phyloP scores from a whole-genome alignment of 37 sponge, comb jelly and placozoan species.

The Dysidea cf. avara region DNA sequence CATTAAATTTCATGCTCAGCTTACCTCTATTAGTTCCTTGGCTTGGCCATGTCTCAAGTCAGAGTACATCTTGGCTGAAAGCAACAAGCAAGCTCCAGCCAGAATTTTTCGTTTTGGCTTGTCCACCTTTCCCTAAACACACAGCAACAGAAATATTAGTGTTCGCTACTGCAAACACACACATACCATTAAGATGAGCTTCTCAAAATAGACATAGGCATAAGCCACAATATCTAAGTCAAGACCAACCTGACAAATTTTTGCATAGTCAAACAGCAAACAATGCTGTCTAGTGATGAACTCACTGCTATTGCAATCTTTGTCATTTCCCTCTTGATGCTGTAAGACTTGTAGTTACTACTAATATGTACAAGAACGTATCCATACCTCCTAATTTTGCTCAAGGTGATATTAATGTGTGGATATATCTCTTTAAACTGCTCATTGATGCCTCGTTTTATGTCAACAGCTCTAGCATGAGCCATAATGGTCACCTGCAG shows the following conservation, averaged over 20 bases:
- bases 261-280: background rate
- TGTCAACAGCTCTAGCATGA: slow-evolving; percentile 52
- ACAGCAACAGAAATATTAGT: background rate
- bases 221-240: slow-evolving; percentile 62
- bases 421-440: slow-evolving; percentile 76
- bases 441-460: slow-evolving; percentile 77
- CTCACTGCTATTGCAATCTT: slow-evolving; percentile 46
- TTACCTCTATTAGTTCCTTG: slow-evolving; percentile 59
- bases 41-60: slow-evolving; percentile 57
- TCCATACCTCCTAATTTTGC: slow-evolving; percentile 68
- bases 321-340: slow-evolving; percentile 67
- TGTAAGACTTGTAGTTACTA: slow-evolving; percentile 10
- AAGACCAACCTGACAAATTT: slow-evolving; percentile 29
- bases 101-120: slow-evolving; percentile 61
- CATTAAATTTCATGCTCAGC: background rate
- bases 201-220: slow-evolving; percentile 89
- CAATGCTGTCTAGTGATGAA: background rate
- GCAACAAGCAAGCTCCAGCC: slow-evolving; percentile 74
- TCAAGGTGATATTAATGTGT: slow-evolving; percentile 62
- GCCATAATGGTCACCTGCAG: slow-evolving; percentile 69
- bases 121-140: slow-evolving; percentile 68
- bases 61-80: slow-evolving; percentile 71
- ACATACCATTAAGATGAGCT: slow-evolving; percentile 75
- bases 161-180: background rate
- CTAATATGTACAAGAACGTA: background rate